Percentiles rank a stretch among this genome's conserved stretches.
Evolutionary conservation across 2,888 invertebrate species (phyloP).

Genomic region (Andrena praecox): DNA sequence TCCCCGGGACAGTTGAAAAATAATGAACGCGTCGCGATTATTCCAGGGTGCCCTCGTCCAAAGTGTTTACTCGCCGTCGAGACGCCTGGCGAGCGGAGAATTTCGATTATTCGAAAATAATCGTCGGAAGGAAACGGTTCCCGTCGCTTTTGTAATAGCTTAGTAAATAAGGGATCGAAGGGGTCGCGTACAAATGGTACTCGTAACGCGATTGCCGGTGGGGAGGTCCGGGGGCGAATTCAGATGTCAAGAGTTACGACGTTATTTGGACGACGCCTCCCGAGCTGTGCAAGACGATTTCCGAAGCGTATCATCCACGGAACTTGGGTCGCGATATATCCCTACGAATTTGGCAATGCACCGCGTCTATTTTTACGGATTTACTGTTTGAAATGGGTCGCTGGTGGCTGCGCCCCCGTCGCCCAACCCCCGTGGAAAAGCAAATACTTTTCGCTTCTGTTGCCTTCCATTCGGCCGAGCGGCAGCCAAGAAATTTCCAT

Average conservation of each 20-base stretch:
- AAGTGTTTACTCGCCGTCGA: constrained; percentile 17
- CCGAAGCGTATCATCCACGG: constrained; percentile 39
- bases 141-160: constrained; percentile 7
- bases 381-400: constrained; percentile 53
- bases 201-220: background rate
- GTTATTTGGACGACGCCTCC: constrained; percentile 49
- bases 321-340: constrained; percentile 33
- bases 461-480: constrained; percentile 18
- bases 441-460: constrained; percentile 30
- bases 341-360: constrained; percentile 55
- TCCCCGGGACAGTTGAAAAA: constrained; percentile 4
- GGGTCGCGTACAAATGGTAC: constrained; percentile 25
- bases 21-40: constrained; percentile 10
- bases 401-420: constrained; percentile 9
- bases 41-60: constrained; percentile 4
- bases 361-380: constrained; percentile 52
- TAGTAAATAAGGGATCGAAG: constrained; percentile 15
- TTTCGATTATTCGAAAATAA: background rate
- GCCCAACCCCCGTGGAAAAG: constrained; percentile 21
- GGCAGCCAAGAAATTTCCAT: constrained; percentile 21
- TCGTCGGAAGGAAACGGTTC: background rate
- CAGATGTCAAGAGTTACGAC: constrained; percentile 33
- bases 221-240: background rate
- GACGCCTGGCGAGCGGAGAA: background rate
- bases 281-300: constrained; percentile 32